Evolutionary conservation across 2,113 vertebrate species (phyloP).

Genomic region (Shinisaurus crocodilurus): DNA sequence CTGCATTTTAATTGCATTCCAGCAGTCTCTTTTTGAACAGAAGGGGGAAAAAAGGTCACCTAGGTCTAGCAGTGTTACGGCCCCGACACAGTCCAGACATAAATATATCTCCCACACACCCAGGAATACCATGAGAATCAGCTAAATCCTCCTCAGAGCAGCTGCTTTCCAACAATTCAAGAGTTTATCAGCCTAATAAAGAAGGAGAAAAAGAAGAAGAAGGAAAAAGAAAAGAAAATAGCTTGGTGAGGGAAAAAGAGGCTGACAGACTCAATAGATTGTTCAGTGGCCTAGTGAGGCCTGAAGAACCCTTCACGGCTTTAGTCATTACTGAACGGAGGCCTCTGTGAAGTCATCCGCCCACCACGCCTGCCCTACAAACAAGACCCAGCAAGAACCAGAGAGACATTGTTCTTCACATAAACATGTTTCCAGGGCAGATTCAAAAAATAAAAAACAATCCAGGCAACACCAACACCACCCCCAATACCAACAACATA

Average conservation of each 20-base stretch:
- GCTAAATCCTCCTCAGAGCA: slow-evolving; percentile 72
- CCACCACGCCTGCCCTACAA: slow-evolving; percentile 66
- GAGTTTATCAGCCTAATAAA: slow-evolving; percentile 76
- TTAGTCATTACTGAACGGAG: slow-evolving; percentile 57
- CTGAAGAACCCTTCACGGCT: slow-evolving; percentile 77
- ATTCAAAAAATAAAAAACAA: slow-evolving; percentile 65
- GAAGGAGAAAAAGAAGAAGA: neutral
- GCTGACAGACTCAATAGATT: slow-evolving; percentile 70
- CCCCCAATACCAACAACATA: slow-evolving; percentile 7
- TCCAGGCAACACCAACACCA: slow-evolving; percentile 61
- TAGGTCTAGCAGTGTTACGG: slow-evolving; percentile 60
- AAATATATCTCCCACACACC: slow-evolving; percentile 59
- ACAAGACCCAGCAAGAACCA: slow-evolving; percentile 49
- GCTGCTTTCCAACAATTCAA: slow-evolving; percentile 77
- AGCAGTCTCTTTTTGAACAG: slow-evolving; percentile 66
- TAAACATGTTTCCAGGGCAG: slow-evolving; percentile 76
- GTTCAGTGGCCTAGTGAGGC: slow-evolving; percentile 62
- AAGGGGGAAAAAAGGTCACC: slow-evolving; percentile 59
- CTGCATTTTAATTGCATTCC: slow-evolving; percentile 70
- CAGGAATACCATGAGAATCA: slow-evolving; percentile 67
- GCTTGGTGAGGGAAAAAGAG: slow-evolving; percentile 68
- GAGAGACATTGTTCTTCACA: slow-evolving; percentile 62
- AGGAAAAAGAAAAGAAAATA: slow-evolving; percentile 45
- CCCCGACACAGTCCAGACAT: slow-evolving; percentile 56
- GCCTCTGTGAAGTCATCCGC: slow-evolving; percentile 59